Conservation (phyloP, 2,888 invertebrate species). For the Drosophila algonquin region DNA sequence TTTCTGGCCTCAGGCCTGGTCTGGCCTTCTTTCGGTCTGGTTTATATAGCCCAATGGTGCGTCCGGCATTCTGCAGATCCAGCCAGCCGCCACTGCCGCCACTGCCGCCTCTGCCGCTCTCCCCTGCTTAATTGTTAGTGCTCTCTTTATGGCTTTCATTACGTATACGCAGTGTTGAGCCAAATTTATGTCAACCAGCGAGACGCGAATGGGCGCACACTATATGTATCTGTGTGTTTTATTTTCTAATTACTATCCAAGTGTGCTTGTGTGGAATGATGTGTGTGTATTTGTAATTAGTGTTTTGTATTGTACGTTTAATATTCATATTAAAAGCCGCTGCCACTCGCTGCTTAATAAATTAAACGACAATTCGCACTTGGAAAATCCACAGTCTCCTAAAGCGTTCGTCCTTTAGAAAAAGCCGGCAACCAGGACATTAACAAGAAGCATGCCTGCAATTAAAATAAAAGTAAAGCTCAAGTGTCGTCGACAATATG, state of each 20-base stretch:
- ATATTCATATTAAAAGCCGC: conserved; percentile 71
- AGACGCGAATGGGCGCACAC: conserved; percentile 29
- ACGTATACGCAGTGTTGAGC: conserved; percentile 54
- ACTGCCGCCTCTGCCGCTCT: not conserved
- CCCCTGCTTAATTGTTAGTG: conserved; percentile 27
- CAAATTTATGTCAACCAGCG: conserved; percentile 41
- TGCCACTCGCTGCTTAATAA: conserved; percentile 69
- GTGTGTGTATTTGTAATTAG: conserved; percentile 62
- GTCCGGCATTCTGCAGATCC: conserved; percentile 30
- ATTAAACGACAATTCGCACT: conserved; percentile 78
- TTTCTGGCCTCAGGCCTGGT: conserved; percentile 46
- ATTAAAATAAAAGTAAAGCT: conserved; percentile 72
- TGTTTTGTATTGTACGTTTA: conserved; percentile 53
- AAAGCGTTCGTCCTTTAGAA: too few relatives aligned
- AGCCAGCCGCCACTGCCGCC: not conserved
- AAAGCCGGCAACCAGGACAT: conserved; percentile 42
- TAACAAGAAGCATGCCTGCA: conserved; percentile 66
- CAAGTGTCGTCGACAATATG: conserved; percentile 46
- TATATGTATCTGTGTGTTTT: conserved; percentile 42
- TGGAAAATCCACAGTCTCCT: conserved; percentile 23
- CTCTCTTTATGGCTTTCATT: conserved; percentile 39
- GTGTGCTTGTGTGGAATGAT: conserved; percentile 21
- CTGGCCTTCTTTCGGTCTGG: not conserved
- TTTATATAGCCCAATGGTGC: conserved; percentile 5
- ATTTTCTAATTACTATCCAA: conserved; percentile 68